Base-by-base conservation (phyloP, 2,113 vertebrate species). In the Octodon degus region DNA sequence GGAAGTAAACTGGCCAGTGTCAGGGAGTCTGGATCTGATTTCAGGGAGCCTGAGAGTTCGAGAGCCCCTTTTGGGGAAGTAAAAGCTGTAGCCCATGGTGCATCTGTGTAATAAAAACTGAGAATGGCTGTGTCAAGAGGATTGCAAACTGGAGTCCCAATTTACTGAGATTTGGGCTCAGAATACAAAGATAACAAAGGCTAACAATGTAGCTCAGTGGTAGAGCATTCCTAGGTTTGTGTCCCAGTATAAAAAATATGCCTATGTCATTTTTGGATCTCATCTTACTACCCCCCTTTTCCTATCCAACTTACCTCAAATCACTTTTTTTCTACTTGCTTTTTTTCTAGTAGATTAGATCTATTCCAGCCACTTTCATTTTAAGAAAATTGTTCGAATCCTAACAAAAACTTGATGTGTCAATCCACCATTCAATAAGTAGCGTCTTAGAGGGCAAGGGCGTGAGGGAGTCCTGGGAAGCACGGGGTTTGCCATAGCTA, bases 311-410 rank as follows among this genome's bases (percentile, higher is more conserved):
- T 82, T 82, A 50, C 17, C n/a, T 81, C 77, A 60, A 96, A n/a
- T 24, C 81, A 58, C 55, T 58, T 19, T 58, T 55, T 89, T 16
- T 60, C n/a, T 80, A 6, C 79, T 92, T 68, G 27, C 2, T 86
- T 43, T 68, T 68, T 95, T 89, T 24, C 37, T 83, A 19, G 47
- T 47, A 87, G 24, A 7, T 40, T 85, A 68, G 68, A 55, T 81
- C 32, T 37, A 72, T 76, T 96, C 30, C 32, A 63, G 55, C 2
- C 3, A 30, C 8, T 79, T 74, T n/a, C 53, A 55, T 80, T 43
- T 92, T 84, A 94, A 1, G 86, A 87, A 96, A 93, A 30, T 0
- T 27, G 60, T 88, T 58, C 72, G 91, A 93, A 86, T 82, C 62
- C 72, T 74, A 92, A 77, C 19, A 43, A 93, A 70, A 88, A 24